phyloP scores from a whole-genome alignment of 1,140 invertebrate genomes.

The Orius insidiosus region DNA sequence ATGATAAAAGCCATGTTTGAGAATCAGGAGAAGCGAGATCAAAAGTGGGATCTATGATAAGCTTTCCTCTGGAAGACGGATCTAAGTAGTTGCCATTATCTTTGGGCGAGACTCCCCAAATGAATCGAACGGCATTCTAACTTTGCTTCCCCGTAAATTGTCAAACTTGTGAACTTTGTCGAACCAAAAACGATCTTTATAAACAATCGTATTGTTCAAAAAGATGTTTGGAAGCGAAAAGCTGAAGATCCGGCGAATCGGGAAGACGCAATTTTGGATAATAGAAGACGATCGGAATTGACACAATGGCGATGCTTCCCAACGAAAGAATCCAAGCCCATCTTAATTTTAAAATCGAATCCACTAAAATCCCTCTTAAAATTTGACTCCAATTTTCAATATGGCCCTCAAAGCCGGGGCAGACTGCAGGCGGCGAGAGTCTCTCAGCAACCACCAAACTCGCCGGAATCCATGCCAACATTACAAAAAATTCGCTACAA shows the following conservation, averaged over 20 bases:
- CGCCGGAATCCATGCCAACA: conserved; percentile 79
- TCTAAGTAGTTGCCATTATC: conserved; percentile 79
- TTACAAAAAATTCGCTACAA: conserved; percentile 78
- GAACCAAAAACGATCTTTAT: conserved; percentile 69
- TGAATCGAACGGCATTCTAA: conserved; percentile 66
- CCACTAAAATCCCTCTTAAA: conserved; percentile 6
- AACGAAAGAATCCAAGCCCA: conserved; percentile 38
- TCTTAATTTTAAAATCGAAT: conserved; percentile 15
- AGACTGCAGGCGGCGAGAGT: conserved; percentile 21
- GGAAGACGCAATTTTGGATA: conserved; percentile 70
- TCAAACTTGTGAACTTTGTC: conserved; percentile 45
- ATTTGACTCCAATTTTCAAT: conserved; percentile 3
- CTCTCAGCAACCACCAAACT: conserved; percentile 52
- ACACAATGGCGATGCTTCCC: conserved; percentile 43
- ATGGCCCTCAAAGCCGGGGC: conserved; percentile 5
- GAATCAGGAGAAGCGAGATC: conserved; percentile 57
- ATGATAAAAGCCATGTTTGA: conserved; percentile 69
- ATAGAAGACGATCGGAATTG: conserved; percentile 60
- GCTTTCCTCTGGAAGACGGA: conserved; percentile 53
- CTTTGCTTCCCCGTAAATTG: conserved; percentile 17
- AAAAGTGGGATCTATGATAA: conserved; percentile 64
- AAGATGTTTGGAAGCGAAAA: conserved; percentile 65
- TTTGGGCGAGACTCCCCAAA: conserved; percentile 77
- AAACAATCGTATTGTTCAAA: conserved; percentile 81
- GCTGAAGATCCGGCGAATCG: conserved; percentile 69